A percentile compares a stretch with the other conserved stretches of the same genome.
Evolutionary conservation across 1,140 invertebrate genomes (phyloP).

Genomic region (Whitmania pigra): DNA sequence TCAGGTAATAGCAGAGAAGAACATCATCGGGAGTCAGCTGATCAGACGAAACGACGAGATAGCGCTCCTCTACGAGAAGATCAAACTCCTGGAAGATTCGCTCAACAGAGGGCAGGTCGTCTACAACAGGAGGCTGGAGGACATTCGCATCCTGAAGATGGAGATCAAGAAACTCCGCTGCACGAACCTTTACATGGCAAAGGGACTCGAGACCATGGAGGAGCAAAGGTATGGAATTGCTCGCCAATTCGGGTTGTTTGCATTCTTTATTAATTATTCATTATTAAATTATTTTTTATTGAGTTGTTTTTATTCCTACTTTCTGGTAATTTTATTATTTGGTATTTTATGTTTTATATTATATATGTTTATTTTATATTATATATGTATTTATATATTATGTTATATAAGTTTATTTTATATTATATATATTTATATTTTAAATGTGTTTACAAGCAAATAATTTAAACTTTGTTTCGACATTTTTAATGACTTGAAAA

Average conservation of each 20-base stretch:
- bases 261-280: no score
- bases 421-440: no score
- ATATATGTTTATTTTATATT: no score
- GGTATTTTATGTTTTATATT: no score
- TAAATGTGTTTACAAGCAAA: no score
- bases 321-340: no score
- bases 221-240: slow-evolving; percentile 37
- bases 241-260: not conserved
- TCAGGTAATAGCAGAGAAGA: slow-evolving; percentile 46
- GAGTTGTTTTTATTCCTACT: no score
- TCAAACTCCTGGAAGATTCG: slow-evolving; percentile 56
- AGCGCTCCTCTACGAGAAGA: slow-evolving; percentile 56
- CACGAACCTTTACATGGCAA: slow-evolving; percentile 41
- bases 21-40: slow-evolving; percentile 59
- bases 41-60: slow-evolving; percentile 63
- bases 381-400: no score
- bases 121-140: slow-evolving; percentile 57
- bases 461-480: no score
- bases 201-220: slow-evolving; percentile 42
- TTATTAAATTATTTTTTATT: no score
- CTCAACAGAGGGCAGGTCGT: slow-evolving; percentile 58
- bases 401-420: no score
- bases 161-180: slow-evolving; percentile 57
- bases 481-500: no score
- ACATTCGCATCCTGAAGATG: slow-evolving; percentile 60